Percentiles rank a stretch among this genome's conserved stretches.
Evolutionary conservation across 2,113 vertebrate genomes (phyloP).

Genomic region (Chlamydotis undulata): DNA sequence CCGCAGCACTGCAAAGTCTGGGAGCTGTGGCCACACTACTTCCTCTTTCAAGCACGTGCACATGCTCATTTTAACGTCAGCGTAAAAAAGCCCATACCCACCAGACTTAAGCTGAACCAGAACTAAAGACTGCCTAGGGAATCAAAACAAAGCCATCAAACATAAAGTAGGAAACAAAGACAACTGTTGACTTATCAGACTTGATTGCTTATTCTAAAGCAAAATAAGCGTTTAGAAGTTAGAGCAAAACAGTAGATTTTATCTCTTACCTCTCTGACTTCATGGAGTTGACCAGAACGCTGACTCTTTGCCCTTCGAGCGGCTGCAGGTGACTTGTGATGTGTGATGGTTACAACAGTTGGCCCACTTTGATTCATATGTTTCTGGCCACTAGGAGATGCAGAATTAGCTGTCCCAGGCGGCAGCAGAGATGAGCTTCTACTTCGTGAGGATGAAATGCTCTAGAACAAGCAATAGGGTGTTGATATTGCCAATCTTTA

Average conservation of each 20-base stretch:
- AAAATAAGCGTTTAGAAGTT: not conserved
- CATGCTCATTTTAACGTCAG: not conserved
- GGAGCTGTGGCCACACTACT: not conserved
- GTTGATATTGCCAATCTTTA: not conserved
- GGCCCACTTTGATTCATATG: constrained; percentile 77
- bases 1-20: not conserved
- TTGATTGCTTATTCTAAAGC: not conserved
- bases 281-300: constrained; percentile 84
- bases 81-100: not conserved
- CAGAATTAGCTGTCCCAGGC: constrained; percentile 81
- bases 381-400: constrained; percentile 88
- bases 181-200: not conserved
- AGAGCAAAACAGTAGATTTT: not conserved
- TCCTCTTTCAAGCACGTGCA: not conserved
- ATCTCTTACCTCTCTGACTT: constrained; percentile 92
- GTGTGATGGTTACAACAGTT: constrained; percentile 90
- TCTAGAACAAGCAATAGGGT: constrained; percentile 79
- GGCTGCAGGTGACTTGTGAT: constrained; percentile 94
- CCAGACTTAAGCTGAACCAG: not conserved
- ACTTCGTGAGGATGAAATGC: constrained; percentile 82
- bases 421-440: constrained; percentile 91
- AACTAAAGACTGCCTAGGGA: not conserved
- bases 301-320: constrained; percentile 87
- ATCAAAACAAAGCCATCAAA: not conserved
- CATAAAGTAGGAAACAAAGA: not conserved